Percentiles rank a stretch among this genome's conserved stretches.
phyloP scores from a whole-genome alignment of 2,113 vertebrate species.

The Caretta caretta region DNA sequence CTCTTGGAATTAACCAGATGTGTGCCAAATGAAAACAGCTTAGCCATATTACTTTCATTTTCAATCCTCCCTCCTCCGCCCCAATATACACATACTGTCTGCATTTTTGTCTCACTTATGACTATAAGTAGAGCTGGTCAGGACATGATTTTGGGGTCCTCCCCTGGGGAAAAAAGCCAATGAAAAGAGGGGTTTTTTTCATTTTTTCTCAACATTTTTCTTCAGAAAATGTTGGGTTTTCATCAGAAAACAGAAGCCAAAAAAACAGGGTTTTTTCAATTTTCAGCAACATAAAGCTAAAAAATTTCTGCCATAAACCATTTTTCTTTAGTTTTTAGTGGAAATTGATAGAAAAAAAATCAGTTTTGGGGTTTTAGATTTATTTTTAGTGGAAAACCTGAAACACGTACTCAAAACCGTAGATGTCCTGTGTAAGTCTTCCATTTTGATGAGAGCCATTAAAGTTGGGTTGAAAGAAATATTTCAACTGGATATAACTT shows the following conservation, averaged over 20 bases:
- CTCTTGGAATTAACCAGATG: conserved; percentile 38
- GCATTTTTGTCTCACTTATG: conserved; percentile 45
- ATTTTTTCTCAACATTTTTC: background rate
- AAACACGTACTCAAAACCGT: background rate
- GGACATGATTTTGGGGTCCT: conserved; percentile 48
- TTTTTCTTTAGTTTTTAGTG: background rate
- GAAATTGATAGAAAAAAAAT: background rate
- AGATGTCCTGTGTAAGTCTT: background rate
- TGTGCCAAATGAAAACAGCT: conserved; percentile 44
- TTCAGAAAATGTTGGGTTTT: background rate
- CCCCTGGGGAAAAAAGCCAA: background rate
- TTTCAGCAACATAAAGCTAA: background rate
- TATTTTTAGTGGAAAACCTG: background rate
- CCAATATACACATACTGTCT: background rate
- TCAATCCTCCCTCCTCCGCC: background rate
- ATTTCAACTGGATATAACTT: background rate
- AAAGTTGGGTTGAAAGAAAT: background rate
- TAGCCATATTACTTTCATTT: background rate
- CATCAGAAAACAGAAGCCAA: background rate
- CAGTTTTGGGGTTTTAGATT: background rate
- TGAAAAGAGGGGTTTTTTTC: background rate
- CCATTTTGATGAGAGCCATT: background rate
- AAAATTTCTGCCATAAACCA: background rate
- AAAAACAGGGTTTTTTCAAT: background rate
- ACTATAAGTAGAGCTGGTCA: background rate